A percentile compares a stretch with the other conserved stretches of the same genome.
Conservation (phyloP, 2,888 invertebrate genomes). For the Syrista parreyssii region DNA sequence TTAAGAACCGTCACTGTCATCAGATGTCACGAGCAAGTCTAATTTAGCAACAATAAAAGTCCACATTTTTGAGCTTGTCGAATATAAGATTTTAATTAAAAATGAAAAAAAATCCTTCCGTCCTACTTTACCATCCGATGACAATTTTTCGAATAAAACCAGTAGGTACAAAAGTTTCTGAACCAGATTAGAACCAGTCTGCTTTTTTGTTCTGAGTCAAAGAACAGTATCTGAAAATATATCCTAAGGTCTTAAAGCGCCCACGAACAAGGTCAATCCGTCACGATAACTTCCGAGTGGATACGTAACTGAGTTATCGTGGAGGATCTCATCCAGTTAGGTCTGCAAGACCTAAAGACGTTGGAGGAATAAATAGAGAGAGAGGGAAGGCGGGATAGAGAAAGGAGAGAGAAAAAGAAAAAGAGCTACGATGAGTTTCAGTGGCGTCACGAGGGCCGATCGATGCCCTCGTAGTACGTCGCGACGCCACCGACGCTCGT, state of each 20-base stretch:
- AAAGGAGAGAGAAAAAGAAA: neutral
- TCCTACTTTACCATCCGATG: too few species aligned
- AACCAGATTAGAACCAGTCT: too few species aligned
- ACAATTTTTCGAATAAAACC: too few species aligned
- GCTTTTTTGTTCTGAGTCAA: too few species aligned
- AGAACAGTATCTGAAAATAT: neutral
- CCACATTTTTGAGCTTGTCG: too few species aligned
- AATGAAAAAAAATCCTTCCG: too few species aligned
- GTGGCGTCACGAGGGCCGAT: neutral
- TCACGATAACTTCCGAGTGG: neutral
- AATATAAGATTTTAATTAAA: too few species aligned
- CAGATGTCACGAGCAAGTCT: neutral
- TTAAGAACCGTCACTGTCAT: neutral
- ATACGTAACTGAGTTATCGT: constrained; percentile 24
- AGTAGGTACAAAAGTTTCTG: too few species aligned
- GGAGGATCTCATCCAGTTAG: constrained; percentile 28
- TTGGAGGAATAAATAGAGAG: neutral
- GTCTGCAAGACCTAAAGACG: neutral
- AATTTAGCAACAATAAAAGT: neutral
- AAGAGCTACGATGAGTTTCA: neutral
- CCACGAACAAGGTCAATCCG: neutral
- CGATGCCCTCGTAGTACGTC: constrained; percentile 30
- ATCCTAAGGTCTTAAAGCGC: too few species aligned
- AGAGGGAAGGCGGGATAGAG: neutral
- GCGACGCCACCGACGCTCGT: constrained; percentile 33